A percentile compares a stretch with the other conserved stretches of the same genome.
Evolutionary conservation across 2,113 vertebrate genomes (phyloP).

Genomic region (Cichladusa arquata): DNA sequence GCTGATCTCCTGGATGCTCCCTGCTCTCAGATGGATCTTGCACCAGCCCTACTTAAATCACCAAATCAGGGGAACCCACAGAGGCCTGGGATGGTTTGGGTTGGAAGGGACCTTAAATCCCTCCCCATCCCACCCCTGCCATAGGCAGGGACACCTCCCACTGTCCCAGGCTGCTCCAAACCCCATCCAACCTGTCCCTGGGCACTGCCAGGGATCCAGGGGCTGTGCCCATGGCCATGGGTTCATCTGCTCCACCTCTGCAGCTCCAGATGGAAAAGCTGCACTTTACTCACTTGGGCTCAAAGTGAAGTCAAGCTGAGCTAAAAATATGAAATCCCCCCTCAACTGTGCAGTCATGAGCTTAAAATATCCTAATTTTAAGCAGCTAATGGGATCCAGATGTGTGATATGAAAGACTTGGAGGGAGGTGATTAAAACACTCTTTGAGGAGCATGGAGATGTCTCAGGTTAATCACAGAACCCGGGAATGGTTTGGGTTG

Average conservation of each 20-base stretch:
- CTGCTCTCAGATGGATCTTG: no score
- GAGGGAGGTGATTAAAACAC: neutral
- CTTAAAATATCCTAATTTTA: conserved; percentile 19
- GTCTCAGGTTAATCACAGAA: neutral
- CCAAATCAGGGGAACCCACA: neutral
- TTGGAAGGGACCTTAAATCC: neutral
- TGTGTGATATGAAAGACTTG: neutral
- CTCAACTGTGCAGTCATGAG: neutral
- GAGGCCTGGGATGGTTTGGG: neutral
- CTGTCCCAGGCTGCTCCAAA: neutral
- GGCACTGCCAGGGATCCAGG: neutral
- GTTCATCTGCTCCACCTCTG: neutral
- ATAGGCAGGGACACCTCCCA: neutral
- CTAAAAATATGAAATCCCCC: conserved; percentile 8
- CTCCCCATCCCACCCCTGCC: no score
- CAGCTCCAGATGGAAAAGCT: neutral
- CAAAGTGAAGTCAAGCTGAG: neutral
- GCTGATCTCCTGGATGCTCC: neutral
- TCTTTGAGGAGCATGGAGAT: neutral
- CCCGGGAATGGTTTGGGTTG: neutral
- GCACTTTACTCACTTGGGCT: neutral
- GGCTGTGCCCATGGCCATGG: neutral
- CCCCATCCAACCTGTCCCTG: neutral
- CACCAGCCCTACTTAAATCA: neutral
- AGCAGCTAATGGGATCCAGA: conserved; percentile 26